Base-by-base conservation (phyloP, 2,113 vertebrate species). In the Haplochromis burtoni region DNA sequence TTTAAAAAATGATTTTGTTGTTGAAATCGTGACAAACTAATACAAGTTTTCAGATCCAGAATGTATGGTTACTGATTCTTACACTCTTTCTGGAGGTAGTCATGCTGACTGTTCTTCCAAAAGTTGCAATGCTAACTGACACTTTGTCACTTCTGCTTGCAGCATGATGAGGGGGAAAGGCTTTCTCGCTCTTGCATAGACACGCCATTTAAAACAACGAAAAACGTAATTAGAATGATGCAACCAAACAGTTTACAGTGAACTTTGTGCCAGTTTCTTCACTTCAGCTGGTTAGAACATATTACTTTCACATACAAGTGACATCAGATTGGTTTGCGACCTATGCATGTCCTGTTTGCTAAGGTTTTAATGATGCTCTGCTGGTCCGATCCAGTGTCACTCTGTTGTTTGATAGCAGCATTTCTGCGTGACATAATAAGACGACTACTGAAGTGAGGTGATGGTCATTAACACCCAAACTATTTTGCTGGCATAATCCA, bases 1-100 rank as follows among this genome's bases (percentile, higher is more conserved):
- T 51, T 94, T 19, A 2, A 66, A 66, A 92, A 78, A 94, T 88
- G 89, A 40, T 91, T 95, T 90, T 93, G 90, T 93, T 93, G 90
- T 94, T 95, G 93, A 91, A 90, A 79, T 82, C 80, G 31, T 82
- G 82, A 57, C 81, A 82, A 63, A 89, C 53, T 89, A 76, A 87
- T 90, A 85, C 91, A 88, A 87, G 85, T 87, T 63, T 85, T 45
- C 45, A 73, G 84, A 54, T 17, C 80, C 82, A 24, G 88, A 88
- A 33, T 8, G n/a, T 84, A 42, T 13, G 5, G 38, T 79, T 42
- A 40, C 88, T 89, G 81, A 19, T 87, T 83, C 80, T 85, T 16
- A 4, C 59, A n/a, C 17, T 19, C 57, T 54, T 45, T 66, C 33
- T 38, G 31, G 33, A 71, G 35, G 13, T 17, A 1, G 38, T 45